A percentile compares a stretch with the other conserved stretches of the same genome.
Conservation (phyloP, 1,140 invertebrate genomes). For the Chrysoperla carnea region DNA sequence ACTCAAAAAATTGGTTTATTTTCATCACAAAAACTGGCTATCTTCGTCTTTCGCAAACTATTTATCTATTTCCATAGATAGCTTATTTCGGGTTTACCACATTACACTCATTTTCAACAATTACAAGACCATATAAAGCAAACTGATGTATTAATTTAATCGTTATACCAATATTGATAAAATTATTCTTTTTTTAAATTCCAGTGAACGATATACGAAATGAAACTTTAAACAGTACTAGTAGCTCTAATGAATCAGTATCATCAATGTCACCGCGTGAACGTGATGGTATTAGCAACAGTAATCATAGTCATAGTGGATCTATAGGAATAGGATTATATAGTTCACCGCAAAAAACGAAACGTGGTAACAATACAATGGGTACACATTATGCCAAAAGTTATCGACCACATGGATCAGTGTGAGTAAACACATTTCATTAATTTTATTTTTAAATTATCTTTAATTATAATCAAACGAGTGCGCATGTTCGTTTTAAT, state of each 20-base stretch:
- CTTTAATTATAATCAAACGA: background rate
- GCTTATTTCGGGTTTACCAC: no score
- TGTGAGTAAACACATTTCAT: constrained; percentile 17
- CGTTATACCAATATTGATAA: no score
- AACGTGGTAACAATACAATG: constrained; percentile 11
- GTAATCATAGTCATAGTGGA: constrained; percentile 10
- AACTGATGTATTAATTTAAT: no score
- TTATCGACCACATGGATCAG: constrained; percentile 19
- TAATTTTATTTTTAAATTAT: constrained; percentile 1
- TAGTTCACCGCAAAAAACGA: constrained; percentile 14
- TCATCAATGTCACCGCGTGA: constrained; percentile 35
- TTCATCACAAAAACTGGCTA: no score
- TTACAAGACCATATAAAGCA: no score
- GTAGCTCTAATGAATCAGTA: constrained; percentile 57
- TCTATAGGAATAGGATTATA: background rate
- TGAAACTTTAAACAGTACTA: constrained; percentile 29
- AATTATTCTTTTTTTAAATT: background rate
- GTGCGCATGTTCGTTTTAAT: no score
- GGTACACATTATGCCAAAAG: constrained; percentile 14
- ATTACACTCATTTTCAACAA: no score
- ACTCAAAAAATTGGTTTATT: no score
- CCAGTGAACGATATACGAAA: background rate
- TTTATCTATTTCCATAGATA: no score
- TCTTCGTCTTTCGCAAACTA: no score
- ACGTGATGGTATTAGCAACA: background rate